Base-by-base conservation (phyloP, 2,113 vertebrate genomes). In the Chloroceryle aenea region DNA sequence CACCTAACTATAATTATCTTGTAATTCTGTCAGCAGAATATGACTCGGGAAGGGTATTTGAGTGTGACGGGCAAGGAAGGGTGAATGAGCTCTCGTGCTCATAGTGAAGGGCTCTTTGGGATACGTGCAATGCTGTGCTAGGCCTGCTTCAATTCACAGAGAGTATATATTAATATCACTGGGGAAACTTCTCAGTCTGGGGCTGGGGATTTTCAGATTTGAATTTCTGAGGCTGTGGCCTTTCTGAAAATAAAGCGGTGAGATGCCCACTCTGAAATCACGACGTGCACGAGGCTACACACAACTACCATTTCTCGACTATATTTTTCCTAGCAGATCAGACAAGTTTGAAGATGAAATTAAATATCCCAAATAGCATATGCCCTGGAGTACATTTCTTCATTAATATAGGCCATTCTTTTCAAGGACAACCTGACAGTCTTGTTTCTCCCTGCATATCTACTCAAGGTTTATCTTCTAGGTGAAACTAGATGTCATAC, bases 401-500 rank as follows among this genome's bases (percentile, higher is more conserved):
- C 95, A 93, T 95, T 94, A 93, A 94, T 96, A 93, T 17, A 89
- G 92, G 87, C 94, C 93, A 92, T 95, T 92, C 83, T 95, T 95
- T 92, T 93, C 96, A 97, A 97, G 95, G 95, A 89, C 92, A 94
- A 81, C 80, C 76, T 6, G 73, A 92, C 93, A 96, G 92, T 68
- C 93, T 92, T 93, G 90, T 87, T 95, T 96, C 92, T 92, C 90
- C 68, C 83, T 86, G 73, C 95, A 38, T 96, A 95, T 96, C 95
- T 85, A 84, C 86, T 90, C 88, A 95, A 94, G 66, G 95, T 93
- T 96, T 96, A 96, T 97, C 92, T 95, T 87, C 85, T 97, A 92
- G 96, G 95, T 94, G 93, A 95, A 96, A 64, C 93, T 89, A 92
- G 95, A 95, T 97, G 96, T 95, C 95, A 93, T 73, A 94, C 81